A percentile compares a stretch with the other conserved stretches of the same genome.
Conservation (phyloP, 2,888 invertebrate species). For the Drosophila cyrtoloma region DNA sequence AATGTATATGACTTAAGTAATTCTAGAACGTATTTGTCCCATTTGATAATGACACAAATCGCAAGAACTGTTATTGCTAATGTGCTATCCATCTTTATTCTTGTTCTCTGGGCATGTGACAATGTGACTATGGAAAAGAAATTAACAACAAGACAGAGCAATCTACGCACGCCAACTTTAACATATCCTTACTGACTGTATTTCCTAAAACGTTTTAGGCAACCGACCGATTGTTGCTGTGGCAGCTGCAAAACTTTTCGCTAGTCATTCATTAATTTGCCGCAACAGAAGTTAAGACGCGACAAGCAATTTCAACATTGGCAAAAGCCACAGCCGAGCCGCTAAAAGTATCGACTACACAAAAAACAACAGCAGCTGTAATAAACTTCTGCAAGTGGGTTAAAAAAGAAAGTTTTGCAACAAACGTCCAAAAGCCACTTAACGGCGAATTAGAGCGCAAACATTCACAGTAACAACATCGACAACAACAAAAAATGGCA, state of each 20-base stretch:
- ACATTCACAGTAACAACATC: slow-evolving; percentile 41
- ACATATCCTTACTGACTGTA: too few relatives aligned
- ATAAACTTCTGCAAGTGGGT: slow-evolving; percentile 26
- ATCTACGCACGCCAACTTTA: too few relatives aligned
- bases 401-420: slow-evolving; percentile 59
- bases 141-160: too few relatives aligned
- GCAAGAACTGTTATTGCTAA: too few relatives aligned
- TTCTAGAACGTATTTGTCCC: background rate
- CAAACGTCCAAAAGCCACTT: slow-evolving; percentile 79
- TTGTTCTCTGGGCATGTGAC: too few relatives aligned
- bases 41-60: background rate
- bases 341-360: slow-evolving; percentile 52
- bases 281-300: slow-evolving; percentile 36
- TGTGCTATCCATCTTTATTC: too few relatives aligned
- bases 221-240: slow-evolving; percentile 10
- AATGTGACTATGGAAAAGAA: too few relatives aligned
- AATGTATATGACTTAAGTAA: background rate
- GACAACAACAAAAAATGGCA: slow-evolving; percentile 34
- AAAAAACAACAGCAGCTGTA: slow-evolving; percentile 23
- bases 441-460: slow-evolving; percentile 77
- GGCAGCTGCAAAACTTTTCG: slow-evolving; percentile 8
- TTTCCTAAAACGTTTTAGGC: background rate
- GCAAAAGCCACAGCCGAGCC: slow-evolving; percentile 38
- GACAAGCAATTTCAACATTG: slow-evolving; percentile 39
- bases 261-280: slow-evolving; percentile 60